Evolutionary conservation across 2,113 vertebrate genomes (phyloP).

Genomic region (Myrmecophaga tridactyla): DNA sequence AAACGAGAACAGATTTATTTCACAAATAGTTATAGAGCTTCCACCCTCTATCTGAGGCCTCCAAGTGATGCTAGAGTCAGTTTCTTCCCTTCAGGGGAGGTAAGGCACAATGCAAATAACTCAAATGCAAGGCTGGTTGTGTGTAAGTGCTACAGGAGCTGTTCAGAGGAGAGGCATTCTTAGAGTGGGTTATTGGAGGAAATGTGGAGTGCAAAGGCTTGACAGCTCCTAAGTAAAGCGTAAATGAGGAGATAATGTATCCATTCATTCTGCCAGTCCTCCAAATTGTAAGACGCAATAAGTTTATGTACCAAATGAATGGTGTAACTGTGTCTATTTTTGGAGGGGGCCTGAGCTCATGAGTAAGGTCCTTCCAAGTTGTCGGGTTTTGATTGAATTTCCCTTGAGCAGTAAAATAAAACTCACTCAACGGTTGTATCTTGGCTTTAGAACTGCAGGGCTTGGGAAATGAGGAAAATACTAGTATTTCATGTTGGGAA

Average conservation of each 20-base stretch:
- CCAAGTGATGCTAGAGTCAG: background rate
- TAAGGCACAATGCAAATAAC: constrained; percentile 32
- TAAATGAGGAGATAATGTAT: constrained; percentile 65
- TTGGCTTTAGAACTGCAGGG: constrained; percentile 41
- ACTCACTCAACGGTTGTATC: constrained; percentile 53
- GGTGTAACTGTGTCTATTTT: constrained; percentile 71
- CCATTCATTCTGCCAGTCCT: constrained; percentile 54
- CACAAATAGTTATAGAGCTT: background rate
- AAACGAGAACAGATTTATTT: constrained; percentile 48
- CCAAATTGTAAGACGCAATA: constrained; percentile 60
- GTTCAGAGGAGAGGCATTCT: constrained; percentile 53
- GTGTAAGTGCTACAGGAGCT: constrained; percentile 23
- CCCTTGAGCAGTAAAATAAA: constrained; percentile 63
- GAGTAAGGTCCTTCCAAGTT: constrained; percentile 63
- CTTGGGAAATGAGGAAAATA: constrained; percentile 39
- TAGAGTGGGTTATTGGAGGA: constrained; percentile 47
- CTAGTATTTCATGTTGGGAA: constrained; percentile 27
- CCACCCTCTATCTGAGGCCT: constrained; percentile 21
- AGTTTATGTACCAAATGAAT: constrained; percentile 67
- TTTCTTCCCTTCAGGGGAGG: constrained; percentile 19
- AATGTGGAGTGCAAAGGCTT: constrained; percentile 44
- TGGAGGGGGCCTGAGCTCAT: constrained; percentile 63
- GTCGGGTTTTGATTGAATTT: constrained; percentile 64
- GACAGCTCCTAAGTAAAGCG: constrained; percentile 58
- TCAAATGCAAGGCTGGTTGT: background rate